Base-by-base conservation (phyloP, 2,888 invertebrate genomes). In the Kryphioiulus occultus region DNA sequence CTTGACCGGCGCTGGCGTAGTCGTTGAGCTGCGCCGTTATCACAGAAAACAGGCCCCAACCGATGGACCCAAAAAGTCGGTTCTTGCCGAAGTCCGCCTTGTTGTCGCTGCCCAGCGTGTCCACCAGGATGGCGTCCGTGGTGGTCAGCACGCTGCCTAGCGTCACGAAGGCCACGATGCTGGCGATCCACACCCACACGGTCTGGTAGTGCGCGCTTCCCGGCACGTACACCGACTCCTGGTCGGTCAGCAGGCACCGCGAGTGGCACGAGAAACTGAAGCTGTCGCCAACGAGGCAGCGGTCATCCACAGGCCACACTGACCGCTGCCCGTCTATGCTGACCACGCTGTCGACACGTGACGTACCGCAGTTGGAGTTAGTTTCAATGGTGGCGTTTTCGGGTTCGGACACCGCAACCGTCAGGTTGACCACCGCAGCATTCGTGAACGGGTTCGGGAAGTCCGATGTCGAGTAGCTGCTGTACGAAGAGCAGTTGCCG, bases 91-190 rank as follows among this genome's bases (percentile, higher is more conserved):
- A 98, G 39, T 94, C 93, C 85, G 95, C 94, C n/a, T 95, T 94
- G 87, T 94, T 94, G 5, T 95, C 94, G 85, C 95, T 96, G 84
- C 95, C 96, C 35, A 98, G 93, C 86, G 96, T 93, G 90, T 95
- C 95, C 91, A 97, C 97, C 91, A 97, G 97, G 89, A 98, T 96
- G 0, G 97, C 95, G 93, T 98, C 98, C 0, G 95, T 96, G 87
- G 98, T 94, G 89, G 96, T 96, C 26, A 97, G 95, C 1, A 96
- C 95, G 0, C 97, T 95, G 0, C 97, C 95, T 94, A 97, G 96
- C 1, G 96, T 95, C 35, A 95, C 92, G 95, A 97, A 97, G 88
- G 95, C 95, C 17, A 95, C 90, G n/a, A 96, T 93, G 47, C 86
- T 78, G 30, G 78, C 86, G 17, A 82, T 22, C 88, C 88, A 88